These are phyloP conservation scores for Antedon bifida DNA, from an alignment of 35 echinoderm and acorn worm genomes.

Conservation along the genomic window DNA sequence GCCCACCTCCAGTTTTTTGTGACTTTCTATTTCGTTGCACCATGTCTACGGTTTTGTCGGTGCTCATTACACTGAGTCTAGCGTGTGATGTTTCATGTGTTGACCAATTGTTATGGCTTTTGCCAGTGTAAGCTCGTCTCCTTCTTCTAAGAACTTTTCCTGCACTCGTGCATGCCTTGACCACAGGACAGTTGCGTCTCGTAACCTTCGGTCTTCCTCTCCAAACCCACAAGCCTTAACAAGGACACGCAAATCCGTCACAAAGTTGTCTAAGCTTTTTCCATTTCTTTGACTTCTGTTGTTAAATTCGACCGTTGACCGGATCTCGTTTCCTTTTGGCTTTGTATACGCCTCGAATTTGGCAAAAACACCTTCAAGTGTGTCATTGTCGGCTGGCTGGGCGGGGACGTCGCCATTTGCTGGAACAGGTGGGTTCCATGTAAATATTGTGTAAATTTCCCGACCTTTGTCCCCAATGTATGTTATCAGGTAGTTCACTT, in stretches of 20 bases:
- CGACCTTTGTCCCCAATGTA: too few species aligned
- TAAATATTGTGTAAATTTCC: too few species aligned
- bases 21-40: background rate
- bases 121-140: background rate
- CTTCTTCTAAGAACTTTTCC: background rate
- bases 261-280: background rate
- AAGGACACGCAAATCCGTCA: background rate
- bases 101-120: background rate
- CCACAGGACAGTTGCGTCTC: background rate
- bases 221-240: background rate
- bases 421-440: too few species aligned
- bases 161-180: background rate
- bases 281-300: background rate
- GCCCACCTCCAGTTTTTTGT: background rate
- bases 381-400: too few species aligned
- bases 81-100: background rate
- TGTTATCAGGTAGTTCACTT: too few species aligned
- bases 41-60: background rate
- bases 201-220: background rate
- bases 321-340: background rate
- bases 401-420: too few species aligned
- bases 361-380: too few species aligned
- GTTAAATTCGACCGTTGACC: background rate
- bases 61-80: background rate
- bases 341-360: background rate